Evolutionary conservation across 2,797 vertebrate species (phyloP).

Genomic region (Notamacropus eugenii): DNA sequence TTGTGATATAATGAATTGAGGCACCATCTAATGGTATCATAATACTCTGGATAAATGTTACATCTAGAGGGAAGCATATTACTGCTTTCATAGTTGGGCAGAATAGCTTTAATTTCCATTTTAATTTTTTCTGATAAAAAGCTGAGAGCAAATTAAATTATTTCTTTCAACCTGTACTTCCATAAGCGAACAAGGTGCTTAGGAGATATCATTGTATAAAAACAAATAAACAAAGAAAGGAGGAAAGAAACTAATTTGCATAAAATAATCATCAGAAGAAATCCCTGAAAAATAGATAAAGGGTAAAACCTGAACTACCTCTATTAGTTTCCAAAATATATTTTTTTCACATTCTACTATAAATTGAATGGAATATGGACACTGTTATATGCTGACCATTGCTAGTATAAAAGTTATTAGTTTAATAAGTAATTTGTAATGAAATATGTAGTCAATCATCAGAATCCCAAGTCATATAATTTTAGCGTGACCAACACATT

Average conservation of each 20-base stretch:
- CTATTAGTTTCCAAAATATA: conserved; percentile 34
- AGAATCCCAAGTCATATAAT: conserved; percentile 86
- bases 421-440: conserved; percentile 84
- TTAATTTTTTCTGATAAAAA: neutral
- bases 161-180: neutral
- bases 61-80: neutral
- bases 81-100: neutral
- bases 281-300: neutral
- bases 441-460: conserved; percentile 83
- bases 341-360: conserved; percentile 71
- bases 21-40: neutral
- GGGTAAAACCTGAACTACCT: conserved; percentile 11
- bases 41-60: neutral
- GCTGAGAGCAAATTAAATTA: neutral
- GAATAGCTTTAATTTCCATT: neutral
- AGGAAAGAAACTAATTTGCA: conserved; percentile 7
- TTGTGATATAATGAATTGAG: neutral
- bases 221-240: neutral
- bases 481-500: conserved; percentile 87
- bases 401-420: conserved; percentile 85
- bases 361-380: conserved; percentile 67
- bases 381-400: conserved; percentile 80
- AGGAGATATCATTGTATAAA: neutral
- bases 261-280: conserved; percentile 35
- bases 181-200: neutral